These are phyloP conservation scores for Luidia sarsii DNA, from an alignment of 53 echinoderm and acorn worm species.

Conservation along the genomic window DNA sequence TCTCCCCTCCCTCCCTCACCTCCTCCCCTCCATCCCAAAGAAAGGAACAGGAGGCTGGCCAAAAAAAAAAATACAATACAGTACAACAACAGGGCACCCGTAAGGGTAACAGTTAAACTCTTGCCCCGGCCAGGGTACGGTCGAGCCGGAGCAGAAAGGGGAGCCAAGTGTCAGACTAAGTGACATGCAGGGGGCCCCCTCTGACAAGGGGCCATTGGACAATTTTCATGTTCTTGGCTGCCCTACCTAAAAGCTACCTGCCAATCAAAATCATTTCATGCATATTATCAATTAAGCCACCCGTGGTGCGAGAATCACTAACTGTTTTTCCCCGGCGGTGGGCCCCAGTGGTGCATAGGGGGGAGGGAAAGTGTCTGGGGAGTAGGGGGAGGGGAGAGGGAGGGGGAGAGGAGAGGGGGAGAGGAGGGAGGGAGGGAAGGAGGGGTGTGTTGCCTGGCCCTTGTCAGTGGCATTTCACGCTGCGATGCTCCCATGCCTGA, in stretches of 20 bases:
- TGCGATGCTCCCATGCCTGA: slow-evolving; percentile 13
- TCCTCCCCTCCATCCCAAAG: too few species aligned
- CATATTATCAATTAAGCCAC: slow-evolving; percentile 57
- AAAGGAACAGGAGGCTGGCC: too few species aligned
- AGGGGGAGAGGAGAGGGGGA: too few species aligned
- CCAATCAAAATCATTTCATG: slow-evolving; percentile 62
- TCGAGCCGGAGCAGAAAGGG: not conserved
- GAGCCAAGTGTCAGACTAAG: not conserved
- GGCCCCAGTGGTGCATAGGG: too few species aligned
- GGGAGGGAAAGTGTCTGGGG: not conserved
- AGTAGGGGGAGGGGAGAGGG: not conserved
- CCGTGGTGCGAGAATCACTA: slow-evolving; percentile 37
- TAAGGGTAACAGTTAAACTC: slow-evolving; percentile 15
- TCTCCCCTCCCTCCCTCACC: too few species aligned
- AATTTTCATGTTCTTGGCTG: not conserved
- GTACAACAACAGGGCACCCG: slow-evolving; percentile 11
- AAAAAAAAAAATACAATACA: not conserved
- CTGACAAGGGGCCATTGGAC: not conserved
- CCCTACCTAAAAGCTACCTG: slow-evolving; percentile 41
- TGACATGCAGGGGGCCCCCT: slow-evolving; percentile 4
- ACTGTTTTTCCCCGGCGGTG: slow-evolving; percentile 12
- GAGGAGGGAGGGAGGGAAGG: not conserved
- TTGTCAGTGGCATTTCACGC: not conserved
- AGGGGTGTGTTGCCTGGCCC: not conserved
- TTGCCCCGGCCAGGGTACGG: not conserved